Evolutionary conservation across 2,797 vertebrate genomes (phyloP), one percentile per base, ranked within the genome.

Genomic region (Tapirus indicus): DNA sequence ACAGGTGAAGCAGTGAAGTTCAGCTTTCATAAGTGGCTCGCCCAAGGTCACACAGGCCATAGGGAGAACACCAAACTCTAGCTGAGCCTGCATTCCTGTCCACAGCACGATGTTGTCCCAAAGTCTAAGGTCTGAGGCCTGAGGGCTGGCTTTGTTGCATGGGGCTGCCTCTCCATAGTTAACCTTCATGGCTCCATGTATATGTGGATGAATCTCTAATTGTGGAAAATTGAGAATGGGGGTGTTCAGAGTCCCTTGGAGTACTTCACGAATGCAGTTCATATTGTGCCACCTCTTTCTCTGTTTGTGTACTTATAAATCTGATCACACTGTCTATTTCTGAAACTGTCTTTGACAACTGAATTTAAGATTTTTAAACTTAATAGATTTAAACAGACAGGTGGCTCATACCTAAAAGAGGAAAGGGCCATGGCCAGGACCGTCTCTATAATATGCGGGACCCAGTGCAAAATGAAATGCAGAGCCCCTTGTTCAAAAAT

Each of bases 91-190:
- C 23, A 0, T 49, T 29, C 66, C n/a, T 49, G 11, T 29, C 66
- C 58, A n/a, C 4, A 12, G 12, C 21, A 3, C 27, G 20, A 0
- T 5, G 4, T 38, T 27, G 3, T 62, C 29, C 68, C 23, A n/a
- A 12, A 25, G 17, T 41, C 29, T 9, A 8, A 52, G 41, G n/a
- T 56, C n/a, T 38, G 4, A 17, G 52, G 64, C 49, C 74, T 21
- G 68, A 75, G 54, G 71, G 7, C 29, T 41, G 56, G 58, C 56
- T 52, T 58, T 84, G 68, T 17, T 58, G 18, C 29, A 1, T 1
- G 25, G 17, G 32, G 10, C 13, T 49, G 25, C 41, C 5, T 49
- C 16, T 71, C 52, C n/a, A 6, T 0, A 20, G 21, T 29, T 66
- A 13, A 13, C 54, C 49, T 85, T 11, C 2, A 0, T n/a, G 92